A percentile compares a stretch with the other conserved stretches of the same genome.
These are phyloP conservation scores for Actinernus sp. DNA, from an alignment of 92 coral and sea anemone genomes.

Conservation along the genomic window DNA sequence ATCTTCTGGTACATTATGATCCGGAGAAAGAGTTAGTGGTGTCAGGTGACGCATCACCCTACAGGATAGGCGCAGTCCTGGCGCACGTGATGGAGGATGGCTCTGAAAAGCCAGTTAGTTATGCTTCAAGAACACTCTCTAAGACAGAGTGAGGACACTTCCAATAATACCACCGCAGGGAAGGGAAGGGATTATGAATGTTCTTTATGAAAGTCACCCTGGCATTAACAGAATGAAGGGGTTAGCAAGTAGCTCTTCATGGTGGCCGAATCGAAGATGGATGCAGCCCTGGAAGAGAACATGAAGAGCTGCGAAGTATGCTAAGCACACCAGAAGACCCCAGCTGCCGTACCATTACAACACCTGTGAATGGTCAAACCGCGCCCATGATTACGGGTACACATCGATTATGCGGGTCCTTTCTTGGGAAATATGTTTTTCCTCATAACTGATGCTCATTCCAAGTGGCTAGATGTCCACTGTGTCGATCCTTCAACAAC, in stretches of 20 bases:
- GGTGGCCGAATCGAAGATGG: constrained; percentile 46
- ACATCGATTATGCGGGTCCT: constrained; percentile 31
- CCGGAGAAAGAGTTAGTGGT: constrained; percentile 38
- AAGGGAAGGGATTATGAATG: not conserved
- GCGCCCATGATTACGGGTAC: constrained; percentile 6
- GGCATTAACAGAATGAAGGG: constrained; percentile 31
- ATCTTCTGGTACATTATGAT: constrained; percentile 37
- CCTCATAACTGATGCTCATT: constrained; percentile 36
- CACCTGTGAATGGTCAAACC: constrained; percentile 29
- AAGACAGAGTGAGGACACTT: constrained; percentile 2
- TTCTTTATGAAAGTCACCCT: constrained; percentile 12
- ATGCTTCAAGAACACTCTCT: constrained; percentile 4
- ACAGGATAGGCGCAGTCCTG: constrained; percentile 58
- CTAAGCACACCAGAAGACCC: constrained; percentile 27
- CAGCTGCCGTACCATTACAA: constrained; percentile 20
- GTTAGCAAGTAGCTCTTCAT: constrained; percentile 6
- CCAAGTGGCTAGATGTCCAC: constrained; percentile 36
- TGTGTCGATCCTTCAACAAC: constrained; percentile 21
- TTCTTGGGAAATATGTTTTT: constrained; percentile 51
- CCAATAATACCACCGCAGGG: no score
- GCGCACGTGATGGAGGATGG: constrained; percentile 8
- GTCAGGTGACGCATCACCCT: constrained; percentile 56
- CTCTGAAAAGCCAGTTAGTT: constrained; percentile 2
- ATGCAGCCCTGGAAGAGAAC: constrained; percentile 5
- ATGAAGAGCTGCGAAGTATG: constrained; percentile 12